These are phyloP conservation scores for Orius insidiosus DNA, from an alignment of 1,140 invertebrate genomes.

Conservation along the genomic window DNA sequence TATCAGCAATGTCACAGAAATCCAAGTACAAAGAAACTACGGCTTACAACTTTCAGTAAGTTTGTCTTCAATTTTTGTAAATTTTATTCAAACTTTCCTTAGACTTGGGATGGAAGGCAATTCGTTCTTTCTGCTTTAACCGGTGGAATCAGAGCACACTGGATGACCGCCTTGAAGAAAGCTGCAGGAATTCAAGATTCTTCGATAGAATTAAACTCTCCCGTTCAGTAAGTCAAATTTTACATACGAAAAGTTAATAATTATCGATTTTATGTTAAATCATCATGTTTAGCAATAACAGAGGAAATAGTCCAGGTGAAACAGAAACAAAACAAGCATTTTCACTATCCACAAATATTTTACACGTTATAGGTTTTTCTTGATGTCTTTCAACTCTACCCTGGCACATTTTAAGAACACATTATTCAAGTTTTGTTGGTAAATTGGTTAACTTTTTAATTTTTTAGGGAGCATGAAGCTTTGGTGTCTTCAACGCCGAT, in stretches of 20 bases:
- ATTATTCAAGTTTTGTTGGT: too few species aligned
- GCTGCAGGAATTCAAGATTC: conserved; percentile 44
- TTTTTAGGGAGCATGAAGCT: conserved; percentile 13
- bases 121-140: conserved; percentile 78
- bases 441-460: background rate
- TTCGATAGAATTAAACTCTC: conserved; percentile 19
- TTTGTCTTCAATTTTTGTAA: background rate
- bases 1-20: conserved; percentile 62
- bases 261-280: too few species aligned
- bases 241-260: background rate
- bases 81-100: conserved; percentile 22
- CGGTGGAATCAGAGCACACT: conserved; percentile 80
- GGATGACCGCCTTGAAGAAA: conserved; percentile 72
- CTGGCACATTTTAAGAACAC: too few species aligned
- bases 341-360: too few species aligned
- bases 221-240: conserved; percentile 15
- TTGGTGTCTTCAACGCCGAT: conserved; percentile 12
- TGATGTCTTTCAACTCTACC: too few species aligned
- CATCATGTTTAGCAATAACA: too few species aligned
- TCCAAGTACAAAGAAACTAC: conserved; percentile 53
- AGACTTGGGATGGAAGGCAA: conserved; percentile 65
- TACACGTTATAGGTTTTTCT: too few species aligned
- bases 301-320: too few species aligned
- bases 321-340: too few species aligned
- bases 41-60: conserved; percentile 50